A percentile compares a stretch with the other conserved stretches of the same genome.
Evolutionary conservation across 1,140 invertebrate genomes (phyloP).

Genomic region (Thaumatotibia leucotreta): DNA sequence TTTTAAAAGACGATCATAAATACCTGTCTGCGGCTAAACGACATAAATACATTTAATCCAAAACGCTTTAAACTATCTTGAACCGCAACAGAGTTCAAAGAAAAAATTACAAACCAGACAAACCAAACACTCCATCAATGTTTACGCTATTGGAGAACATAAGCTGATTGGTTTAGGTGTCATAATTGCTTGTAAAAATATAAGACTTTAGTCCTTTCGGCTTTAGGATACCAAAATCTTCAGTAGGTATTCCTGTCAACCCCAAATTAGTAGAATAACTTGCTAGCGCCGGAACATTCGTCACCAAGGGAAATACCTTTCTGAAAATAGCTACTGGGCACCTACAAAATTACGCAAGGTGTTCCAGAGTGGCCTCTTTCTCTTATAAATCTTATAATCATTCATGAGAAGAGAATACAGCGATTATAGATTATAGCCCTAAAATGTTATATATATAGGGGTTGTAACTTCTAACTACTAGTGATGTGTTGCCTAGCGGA

Average conservation of each 20-base stretch:
- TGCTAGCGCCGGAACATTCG: background rate
- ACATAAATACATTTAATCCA: background rate
- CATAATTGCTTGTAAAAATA: background rate
- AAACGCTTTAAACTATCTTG: background rate
- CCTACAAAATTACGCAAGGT: no score
- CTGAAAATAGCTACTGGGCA: no score
- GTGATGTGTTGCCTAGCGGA: no score
- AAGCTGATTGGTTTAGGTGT: background rate
- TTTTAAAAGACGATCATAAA: no score
- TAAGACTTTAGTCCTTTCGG: background rate
- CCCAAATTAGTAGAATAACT: constrained; percentile 9
- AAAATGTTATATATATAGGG: no score
- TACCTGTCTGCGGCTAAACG: background rate
- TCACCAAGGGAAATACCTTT: background rate
- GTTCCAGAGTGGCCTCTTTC: no score
- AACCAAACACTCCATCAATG: background rate
- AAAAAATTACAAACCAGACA: background rate
- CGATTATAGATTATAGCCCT: no score
- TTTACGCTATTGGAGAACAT: background rate
- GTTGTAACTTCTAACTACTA: no score
- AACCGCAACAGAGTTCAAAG: background rate
- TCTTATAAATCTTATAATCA: no score
- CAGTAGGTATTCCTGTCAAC: constrained; percentile 2
- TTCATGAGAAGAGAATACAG: no score
- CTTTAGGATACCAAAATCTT: background rate